A percentile compares a stretch with the other conserved stretches of the same genome.
phyloP scores from a whole-genome alignment of 2,797 vertebrate species.

The Parauchenoglanis ngamensis region DNA sequence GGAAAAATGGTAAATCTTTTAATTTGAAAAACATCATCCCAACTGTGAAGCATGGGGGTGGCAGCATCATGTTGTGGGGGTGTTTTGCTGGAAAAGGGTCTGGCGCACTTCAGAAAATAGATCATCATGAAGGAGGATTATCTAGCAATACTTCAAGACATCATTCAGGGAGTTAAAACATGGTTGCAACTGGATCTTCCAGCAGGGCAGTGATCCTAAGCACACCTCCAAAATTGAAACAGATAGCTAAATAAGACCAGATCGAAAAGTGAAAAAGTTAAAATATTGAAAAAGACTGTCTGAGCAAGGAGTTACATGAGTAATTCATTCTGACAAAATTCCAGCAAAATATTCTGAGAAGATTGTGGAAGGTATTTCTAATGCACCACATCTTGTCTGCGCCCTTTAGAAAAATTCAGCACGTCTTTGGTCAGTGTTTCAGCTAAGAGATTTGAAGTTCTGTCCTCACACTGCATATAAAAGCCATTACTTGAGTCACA shows the following conservation, averaged over 20 bases:
- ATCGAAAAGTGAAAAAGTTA: too few species aligned
- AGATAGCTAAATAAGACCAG: too few species aligned
- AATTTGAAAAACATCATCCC: too few species aligned
- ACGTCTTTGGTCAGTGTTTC: background rate
- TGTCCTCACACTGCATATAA: background rate
- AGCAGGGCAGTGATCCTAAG: background rate
- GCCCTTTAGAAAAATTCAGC: background rate
- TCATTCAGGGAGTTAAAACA: background rate
- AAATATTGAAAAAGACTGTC: background rate
- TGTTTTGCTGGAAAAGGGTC: too few species aligned
- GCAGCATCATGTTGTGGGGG: too few species aligned
- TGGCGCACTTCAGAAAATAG: too few species aligned
- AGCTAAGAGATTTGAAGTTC: background rate
- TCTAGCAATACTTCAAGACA: background rate
- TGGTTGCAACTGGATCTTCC: background rate
- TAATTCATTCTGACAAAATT: background rate
- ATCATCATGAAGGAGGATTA: background rate
- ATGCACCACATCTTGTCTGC: background rate
- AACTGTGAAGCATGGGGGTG: too few species aligned
- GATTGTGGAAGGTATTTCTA: too few species aligned
- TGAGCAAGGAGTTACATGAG: background rate
- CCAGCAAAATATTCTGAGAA: too few species aligned
- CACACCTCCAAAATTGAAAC: background rate
- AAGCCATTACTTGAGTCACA: background rate
- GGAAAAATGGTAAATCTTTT: too few species aligned